Base-by-base conservation (phyloP, 1,140 invertebrate genomes). In the Babylonia areolata region DNA sequence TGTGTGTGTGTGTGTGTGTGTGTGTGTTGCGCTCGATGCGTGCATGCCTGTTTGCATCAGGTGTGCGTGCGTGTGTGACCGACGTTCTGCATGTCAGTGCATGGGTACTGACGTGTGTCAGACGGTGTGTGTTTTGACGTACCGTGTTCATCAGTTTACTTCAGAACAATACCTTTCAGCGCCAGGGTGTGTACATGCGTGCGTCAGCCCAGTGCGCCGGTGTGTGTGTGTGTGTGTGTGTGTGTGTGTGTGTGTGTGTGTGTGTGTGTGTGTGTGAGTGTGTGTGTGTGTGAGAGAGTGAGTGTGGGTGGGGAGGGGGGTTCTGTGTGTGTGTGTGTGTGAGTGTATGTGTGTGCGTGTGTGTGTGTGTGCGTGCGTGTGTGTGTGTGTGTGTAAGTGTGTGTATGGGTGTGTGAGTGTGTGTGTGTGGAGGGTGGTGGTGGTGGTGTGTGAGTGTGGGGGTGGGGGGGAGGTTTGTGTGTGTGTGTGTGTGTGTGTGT, bases 261-360 rank as follows among this genome's bases (percentile, higher is more conserved):
- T 64, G 58, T 64, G 58, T 64, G 17, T 23, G 58, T 64, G 20
- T 23, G 3, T 64, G 20, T 64, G 9, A 3, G 20, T 64, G 9
- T 64, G 58, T 17, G 58, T 23, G 20, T 3, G 23, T 20, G 58
- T 23, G 58, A 3, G 58, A 12, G 58, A 6, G 28, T 64, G 28
- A 9, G 58, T 64, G 58, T 23, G 58, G 20, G 6, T 11, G 20
- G 6, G n/a, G n/a, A n/a, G n/a, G n/a, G n/a, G n/a, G n/a, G n/a
- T n/a, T n/a, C n/a, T 64, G 58, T 23, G 58, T 64, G 58, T 64
- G 58, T 64, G 58, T 64, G 58, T 64, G 58, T 64, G 58, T 64
- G 58, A 12, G 58, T 64, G 58, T 64, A 20, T 64, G 58, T 64
- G 58, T 64, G 58, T 64, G 58, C 23, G 58, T 64, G 58, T 64